These are phyloP conservation scores for Bedellia somnulentella DNA, from an alignment of 2,888 invertebrate species.

Conservation along the genomic window DNA sequence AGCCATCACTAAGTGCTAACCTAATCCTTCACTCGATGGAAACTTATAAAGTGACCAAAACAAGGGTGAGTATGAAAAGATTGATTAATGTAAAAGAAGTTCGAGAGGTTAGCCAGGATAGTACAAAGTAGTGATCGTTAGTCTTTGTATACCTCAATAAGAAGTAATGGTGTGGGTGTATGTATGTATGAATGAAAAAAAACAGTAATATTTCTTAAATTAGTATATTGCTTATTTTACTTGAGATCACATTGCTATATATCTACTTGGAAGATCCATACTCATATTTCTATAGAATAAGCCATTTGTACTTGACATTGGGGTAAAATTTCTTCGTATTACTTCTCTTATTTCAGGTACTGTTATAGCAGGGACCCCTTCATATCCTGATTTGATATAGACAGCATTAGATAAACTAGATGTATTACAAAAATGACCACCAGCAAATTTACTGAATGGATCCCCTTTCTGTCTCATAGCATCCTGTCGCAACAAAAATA, in stretches of 20 bases:
- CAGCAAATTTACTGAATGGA: slow-evolving; percentile 68
- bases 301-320: slow-evolving; percentile 61
- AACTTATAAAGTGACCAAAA: too few relatives aligned
- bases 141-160: too few relatives aligned
- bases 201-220: too few relatives aligned
- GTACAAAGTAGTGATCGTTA: too few relatives aligned
- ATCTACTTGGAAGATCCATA: slow-evolving; percentile 35
- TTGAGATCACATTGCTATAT: slow-evolving; percentile 35
- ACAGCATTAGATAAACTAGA: slow-evolving; percentile 58
- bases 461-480: slow-evolving; percentile 67
- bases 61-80: too few relatives aligned
- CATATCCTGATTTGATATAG: slow-evolving; percentile 61
- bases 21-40: too few relatives aligned
- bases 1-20: too few relatives aligned
- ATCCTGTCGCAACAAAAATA: slow-evolving; percentile 79
- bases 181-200: too few relatives aligned
- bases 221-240: too few relatives aligned
- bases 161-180: too few relatives aligned
- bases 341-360: slow-evolving; percentile 84
- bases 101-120: too few relatives aligned
- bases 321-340: slow-evolving; percentile 70
- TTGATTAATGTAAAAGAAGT: too few relatives aligned
- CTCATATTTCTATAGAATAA: slow-evolving; percentile 49
- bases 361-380: slow-evolving; percentile 71
- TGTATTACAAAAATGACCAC: slow-evolving; percentile 67